phyloP scores from a whole-genome alignment of 2,113 vertebrate species.

The Pleuronectes platessa region DNA sequence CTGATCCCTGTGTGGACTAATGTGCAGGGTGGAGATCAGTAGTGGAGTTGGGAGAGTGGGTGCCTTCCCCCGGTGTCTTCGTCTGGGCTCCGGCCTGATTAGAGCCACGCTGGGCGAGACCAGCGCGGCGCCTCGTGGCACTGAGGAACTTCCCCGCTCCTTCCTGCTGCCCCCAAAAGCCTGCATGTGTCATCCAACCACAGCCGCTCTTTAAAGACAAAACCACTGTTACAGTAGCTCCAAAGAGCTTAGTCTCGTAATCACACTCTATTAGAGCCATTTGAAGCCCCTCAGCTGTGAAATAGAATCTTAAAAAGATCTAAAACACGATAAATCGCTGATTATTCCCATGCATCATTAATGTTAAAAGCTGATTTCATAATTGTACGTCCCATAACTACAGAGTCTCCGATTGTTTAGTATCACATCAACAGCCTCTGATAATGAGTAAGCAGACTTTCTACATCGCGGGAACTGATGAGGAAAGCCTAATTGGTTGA shows the following conservation, averaged over 20 bases:
- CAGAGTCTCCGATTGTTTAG: slow-evolving; percentile 83
- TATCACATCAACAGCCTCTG: slow-evolving; percentile 82
- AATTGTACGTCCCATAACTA: slow-evolving; percentile 81
- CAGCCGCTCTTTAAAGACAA: slow-evolving; percentile 15
- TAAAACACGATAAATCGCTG: slow-evolving; percentile 78
- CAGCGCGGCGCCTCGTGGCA: slow-evolving; percentile 47
- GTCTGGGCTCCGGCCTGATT: slow-evolving; percentile 75
- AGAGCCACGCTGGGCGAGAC: slow-evolving; percentile 70
- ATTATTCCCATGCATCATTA: slow-evolving; percentile 84
- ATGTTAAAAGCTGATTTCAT: slow-evolving; percentile 83
- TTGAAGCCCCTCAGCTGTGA: slow-evolving; percentile 78
- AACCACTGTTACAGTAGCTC: slow-evolving; percentile 43
- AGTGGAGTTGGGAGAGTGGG: slow-evolving; percentile 70
- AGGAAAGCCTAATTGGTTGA: slow-evolving; percentile 87
- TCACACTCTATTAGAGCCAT: slow-evolving; percentile 68
- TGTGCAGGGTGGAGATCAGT: slow-evolving; percentile 74
- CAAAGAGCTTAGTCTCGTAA: slow-evolving; percentile 62
- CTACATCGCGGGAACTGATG: slow-evolving; percentile 82
- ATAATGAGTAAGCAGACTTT: slow-evolving; percentile 86
- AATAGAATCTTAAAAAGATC: slow-evolving; percentile 77
- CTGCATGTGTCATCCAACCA: slow-evolving; percentile 24
- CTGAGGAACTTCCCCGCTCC: slow-evolving; percentile 37
- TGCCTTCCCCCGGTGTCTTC: slow-evolving; percentile 81
- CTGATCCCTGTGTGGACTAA: slow-evolving; percentile 77
- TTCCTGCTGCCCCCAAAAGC: slow-evolving; percentile 4